Base-by-base conservation (phyloP, 1,140 invertebrate species). In the Dryas iulia region DNA sequence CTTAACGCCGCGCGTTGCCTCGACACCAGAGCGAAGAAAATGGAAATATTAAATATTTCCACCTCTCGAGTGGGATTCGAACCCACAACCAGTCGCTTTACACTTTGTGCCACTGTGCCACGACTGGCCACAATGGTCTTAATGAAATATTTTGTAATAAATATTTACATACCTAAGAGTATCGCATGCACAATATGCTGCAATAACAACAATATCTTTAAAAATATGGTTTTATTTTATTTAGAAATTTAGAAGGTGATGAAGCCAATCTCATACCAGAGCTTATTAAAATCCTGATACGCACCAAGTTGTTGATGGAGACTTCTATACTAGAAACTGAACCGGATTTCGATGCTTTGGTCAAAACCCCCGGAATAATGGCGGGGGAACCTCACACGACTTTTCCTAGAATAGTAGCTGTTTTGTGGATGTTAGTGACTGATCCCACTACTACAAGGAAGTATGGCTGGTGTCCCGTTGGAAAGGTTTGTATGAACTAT, bases 191-290 rank as follows among this genome's bases (percentile, higher is more conserved):
- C n/a, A n/a, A n/a, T n/a, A n/a, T n/a, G n/a, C n/a, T n/a, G n/a
- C n/a, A n/a, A n/a, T n/a, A n/a, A n/a, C n/a, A n/a, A n/a, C n/a
- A n/a, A n/a, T n/a, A n/a, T n/a, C n/a, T n/a, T n/a, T n/a, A n/a
- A 39, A 25, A 60, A 59, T 23, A 60, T 47, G 26, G n/a, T 18
- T 23, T 14, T 67, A 24, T 24, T 8, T 31, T 24, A 14, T 56
- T 31, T 54, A 90, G 87, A 53, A 87, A 86, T 56, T 25, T 89
- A 4, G 88, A 89, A 82, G 84, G 82, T 1, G 86, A 89, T 30
- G 78, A 89, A 8, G 78, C 80, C 0, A 73, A 62, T 0, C 54
- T 89, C 10, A 73, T 87, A 8, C 59, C 77, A 3, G 79, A 84
- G 24, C 58, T 90, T 53, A 74, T 83, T 12, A 72, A 82, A 77